Evolutionary conservation across 2,113 vertebrate genomes (phyloP).

Genomic region (Hemichromis elongatus): DNA sequence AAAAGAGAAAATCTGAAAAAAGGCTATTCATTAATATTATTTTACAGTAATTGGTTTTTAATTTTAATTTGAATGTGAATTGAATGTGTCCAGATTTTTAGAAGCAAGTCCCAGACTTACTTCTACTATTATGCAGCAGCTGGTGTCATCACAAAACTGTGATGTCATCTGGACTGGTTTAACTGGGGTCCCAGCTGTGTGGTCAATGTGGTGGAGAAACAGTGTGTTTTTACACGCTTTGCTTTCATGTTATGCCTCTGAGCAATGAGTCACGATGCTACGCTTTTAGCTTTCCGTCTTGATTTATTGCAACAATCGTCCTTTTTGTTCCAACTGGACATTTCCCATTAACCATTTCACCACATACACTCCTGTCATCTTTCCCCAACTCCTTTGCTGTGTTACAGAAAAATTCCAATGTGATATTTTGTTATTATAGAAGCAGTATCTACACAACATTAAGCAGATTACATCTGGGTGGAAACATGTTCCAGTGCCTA

Average conservation of each 20-base stretch:
- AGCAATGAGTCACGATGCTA: conserved; percentile 31
- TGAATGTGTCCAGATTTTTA: not conserved
- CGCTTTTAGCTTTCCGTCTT: not conserved
- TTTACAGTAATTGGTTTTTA: not conserved
- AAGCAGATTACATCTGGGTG: conserved; percentile 71
- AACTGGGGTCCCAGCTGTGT: conserved; percentile 15
- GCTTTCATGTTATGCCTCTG: conserved; percentile 22
- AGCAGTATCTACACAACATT: conserved; percentile 74
- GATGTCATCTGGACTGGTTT: conserved; percentile 17
- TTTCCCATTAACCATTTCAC: conserved; percentile 12
- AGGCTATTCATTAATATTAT: conserved; percentile 8
- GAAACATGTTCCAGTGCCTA: conserved; percentile 53
- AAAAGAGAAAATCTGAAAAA: conserved; percentile 32
- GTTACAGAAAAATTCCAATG: conserved; percentile 22
- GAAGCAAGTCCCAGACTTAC: not conserved
- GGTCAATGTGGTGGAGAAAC: conserved; percentile 35
- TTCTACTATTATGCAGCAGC: not conserved
- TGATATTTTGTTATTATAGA: conserved; percentile 55
- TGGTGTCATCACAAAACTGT: conserved; percentile 13
- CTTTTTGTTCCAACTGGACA: not conserved
- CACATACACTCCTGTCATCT: not conserved
- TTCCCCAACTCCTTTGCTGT: not conserved
- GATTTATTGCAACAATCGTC: conserved; percentile 43
- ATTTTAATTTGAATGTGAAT: not conserved
- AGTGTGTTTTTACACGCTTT: not conserved